Percentiles rank a stretch among this genome's conserved stretches.
Evolutionary conservation across 2,797 vertebrate genomes (phyloP).

Genomic region (Arrhamphus sclerolepis): DNA sequence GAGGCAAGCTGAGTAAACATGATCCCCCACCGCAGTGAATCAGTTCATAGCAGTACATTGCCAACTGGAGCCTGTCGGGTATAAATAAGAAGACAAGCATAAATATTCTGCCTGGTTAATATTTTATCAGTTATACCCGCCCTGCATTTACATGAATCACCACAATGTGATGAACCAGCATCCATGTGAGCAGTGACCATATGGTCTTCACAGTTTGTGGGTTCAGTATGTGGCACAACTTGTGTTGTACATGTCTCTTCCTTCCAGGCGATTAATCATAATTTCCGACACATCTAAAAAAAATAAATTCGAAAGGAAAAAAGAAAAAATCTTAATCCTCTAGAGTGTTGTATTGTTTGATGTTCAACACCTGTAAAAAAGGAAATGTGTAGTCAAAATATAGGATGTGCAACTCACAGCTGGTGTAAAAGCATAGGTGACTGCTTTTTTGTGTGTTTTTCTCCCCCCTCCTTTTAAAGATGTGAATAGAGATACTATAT

Average conservation of each 20-base stretch:
- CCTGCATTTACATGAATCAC: slow-evolving; percentile 44
- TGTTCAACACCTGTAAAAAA: slow-evolving; percentile 39
- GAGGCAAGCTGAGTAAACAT: slow-evolving; percentile 69
- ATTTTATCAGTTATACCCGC: slow-evolving; percentile 54
- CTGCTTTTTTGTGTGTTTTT: slow-evolving; percentile 35
- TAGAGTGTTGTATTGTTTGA: slow-evolving; percentile 55
- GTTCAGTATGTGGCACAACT: slow-evolving; percentile 32
- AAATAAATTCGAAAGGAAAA: background rate
- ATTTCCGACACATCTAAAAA: slow-evolving; percentile 51
- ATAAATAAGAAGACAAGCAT: slow-evolving; percentile 67
- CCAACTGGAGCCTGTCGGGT: slow-evolving; percentile 62
- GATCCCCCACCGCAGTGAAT: slow-evolving; percentile 62
- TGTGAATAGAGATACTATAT: slow-evolving; percentile 55
- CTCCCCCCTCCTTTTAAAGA: slow-evolving; percentile 37
- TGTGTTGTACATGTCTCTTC: slow-evolving; percentile 35
- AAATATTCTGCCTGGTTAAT: slow-evolving; percentile 67
- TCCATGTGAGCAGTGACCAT: slow-evolving; percentile 54
- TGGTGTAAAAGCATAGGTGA: slow-evolving; percentile 54
- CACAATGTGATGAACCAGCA: slow-evolving; percentile 65
- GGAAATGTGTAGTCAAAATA: slow-evolving; percentile 36
- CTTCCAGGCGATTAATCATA: slow-evolving; percentile 67
- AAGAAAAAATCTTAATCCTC: slow-evolving; percentile 37
- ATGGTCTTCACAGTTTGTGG: slow-evolving; percentile 44
- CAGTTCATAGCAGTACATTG: slow-evolving; percentile 62
- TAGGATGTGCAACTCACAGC: slow-evolving; percentile 51